Evolutionary conservation across 2,113 vertebrate species (phyloP).

Genomic region (Hypocryptadius cinnamomeus): DNA sequence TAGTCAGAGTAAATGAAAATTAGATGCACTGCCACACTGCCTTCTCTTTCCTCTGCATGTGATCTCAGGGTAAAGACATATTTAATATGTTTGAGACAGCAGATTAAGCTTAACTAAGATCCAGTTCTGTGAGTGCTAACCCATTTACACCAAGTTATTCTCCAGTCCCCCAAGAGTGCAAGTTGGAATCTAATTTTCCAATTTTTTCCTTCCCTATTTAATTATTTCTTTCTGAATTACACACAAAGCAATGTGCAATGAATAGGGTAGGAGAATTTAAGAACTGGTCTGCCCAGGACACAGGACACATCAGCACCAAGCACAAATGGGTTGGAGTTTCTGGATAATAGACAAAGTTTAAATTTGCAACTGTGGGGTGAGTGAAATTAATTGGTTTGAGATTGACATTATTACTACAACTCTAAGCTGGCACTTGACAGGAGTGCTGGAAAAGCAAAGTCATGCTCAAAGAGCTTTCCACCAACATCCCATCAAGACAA

Average conservation of each 20-base stretch:
- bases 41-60: not conserved
- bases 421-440: not conserved
- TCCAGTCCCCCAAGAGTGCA: not conserved
- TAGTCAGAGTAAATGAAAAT: not conserved
- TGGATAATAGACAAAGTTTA: not conserved
- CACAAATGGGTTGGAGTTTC: not conserved
- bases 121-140: not conserved
- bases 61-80: not conserved
- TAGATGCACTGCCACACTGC: not conserved
- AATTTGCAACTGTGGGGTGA: not conserved
- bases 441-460: not conserved
- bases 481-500: accelerated
- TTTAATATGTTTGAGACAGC: not conserved
- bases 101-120: not conserved
- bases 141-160: not conserved
- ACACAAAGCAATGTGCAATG: not conserved
- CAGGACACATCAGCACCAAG: not conserved
- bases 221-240: not conserved
- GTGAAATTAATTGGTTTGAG: not conserved
- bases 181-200: not conserved
- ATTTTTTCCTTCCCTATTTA: not conserved
- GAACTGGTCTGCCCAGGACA: not conserved
- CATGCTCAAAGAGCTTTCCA: not conserved
- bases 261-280: not conserved
- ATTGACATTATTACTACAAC: accelerated